Evolutionary conservation across 1,140 invertebrate genomes (phyloP).

Genomic region (Dreissena polymorpha): DNA sequence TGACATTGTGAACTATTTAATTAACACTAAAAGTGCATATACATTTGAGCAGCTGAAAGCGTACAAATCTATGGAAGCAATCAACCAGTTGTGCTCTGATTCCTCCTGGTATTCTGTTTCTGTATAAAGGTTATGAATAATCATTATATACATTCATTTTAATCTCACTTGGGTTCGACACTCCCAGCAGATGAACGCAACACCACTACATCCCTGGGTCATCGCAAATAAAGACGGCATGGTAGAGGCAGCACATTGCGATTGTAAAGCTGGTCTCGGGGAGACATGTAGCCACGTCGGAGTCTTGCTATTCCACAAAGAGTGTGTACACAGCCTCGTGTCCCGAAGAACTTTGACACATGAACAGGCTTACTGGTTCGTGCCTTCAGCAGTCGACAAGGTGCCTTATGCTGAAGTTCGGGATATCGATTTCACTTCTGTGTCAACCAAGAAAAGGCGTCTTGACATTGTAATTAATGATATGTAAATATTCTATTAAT

Average conservation of each 20-base stretch:
- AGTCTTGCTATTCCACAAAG: constrained; percentile 43
- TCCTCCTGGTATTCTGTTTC: too few species aligned
- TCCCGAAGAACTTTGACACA: too few species aligned
- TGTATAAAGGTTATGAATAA: too few species aligned
- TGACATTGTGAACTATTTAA: constrained; percentile 36
- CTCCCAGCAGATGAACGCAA: constrained; percentile 50
- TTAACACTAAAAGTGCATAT: constrained; percentile 19
- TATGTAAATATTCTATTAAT: too few species aligned
- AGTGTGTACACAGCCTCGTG: not conserved
- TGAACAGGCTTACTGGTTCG: too few species aligned
- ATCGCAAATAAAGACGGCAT: constrained; percentile 34
- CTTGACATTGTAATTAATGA: too few species aligned
- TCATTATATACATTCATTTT: too few species aligned
- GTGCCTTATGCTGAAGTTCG: too few species aligned
- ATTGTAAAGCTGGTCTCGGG: constrained; percentile 56
- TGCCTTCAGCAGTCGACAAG: too few species aligned
- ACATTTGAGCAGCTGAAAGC: constrained; percentile 30
- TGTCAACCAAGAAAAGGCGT: too few species aligned
- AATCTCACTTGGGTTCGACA: constrained; percentile 40
- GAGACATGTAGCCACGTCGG: constrained; percentile 56
- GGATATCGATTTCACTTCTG: too few species aligned
- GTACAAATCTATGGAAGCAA: constrained; percentile 54
- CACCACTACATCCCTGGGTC: constrained; percentile 50
- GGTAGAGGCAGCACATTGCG: constrained; percentile 49
- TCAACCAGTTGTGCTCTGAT: constrained; percentile 37